Percentiles rank a stretch among this genome's conserved stretches.
Conservation (phyloP, 1,140 invertebrate genomes). For the Arctopsyche grandis region DNA sequence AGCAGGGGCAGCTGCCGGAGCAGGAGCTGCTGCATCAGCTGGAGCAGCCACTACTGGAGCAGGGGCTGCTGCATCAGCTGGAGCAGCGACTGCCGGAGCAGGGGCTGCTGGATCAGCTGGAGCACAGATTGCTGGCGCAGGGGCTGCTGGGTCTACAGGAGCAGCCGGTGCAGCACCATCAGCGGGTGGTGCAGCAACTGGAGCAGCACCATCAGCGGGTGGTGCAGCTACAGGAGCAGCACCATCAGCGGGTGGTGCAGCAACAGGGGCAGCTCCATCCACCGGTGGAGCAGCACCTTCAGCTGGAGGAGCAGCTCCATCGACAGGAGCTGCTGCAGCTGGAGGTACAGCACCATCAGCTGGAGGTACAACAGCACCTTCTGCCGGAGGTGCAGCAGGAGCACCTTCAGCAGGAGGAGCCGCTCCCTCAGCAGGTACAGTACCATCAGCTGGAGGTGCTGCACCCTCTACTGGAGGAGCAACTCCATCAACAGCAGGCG, state of each 20-base stretch:
- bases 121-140: slow-evolving; percentile 52
- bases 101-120: slow-evolving; percentile 47
- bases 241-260: slow-evolving; percentile 42
- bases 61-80: slow-evolving; percentile 43
- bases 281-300: slow-evolving; percentile 59
- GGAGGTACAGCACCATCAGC: slow-evolving; percentile 55
- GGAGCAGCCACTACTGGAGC: slow-evolving; percentile 53
- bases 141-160: slow-evolving; percentile 46
- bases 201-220: slow-evolving; percentile 41
- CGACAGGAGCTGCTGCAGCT: slow-evolving; percentile 58
- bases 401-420: slow-evolving; percentile 60
- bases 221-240: slow-evolving; percentile 42
- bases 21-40: slow-evolving; percentile 41
- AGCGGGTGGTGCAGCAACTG: slow-evolving; percentile 55
- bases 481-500: slow-evolving; percentile 55
- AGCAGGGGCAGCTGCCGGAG: slow-evolving; percentile 50
- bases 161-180: slow-evolving; percentile 53
- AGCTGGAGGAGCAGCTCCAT: slow-evolving; percentile 61
- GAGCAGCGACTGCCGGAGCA: slow-evolving; percentile 53
- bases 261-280: slow-evolving; percentile 58
- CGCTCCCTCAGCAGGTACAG: slow-evolving; percentile 61
- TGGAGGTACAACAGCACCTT: slow-evolving; percentile 58
- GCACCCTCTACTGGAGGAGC: slow-evolving; percentile 60
- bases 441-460: slow-evolving; percentile 57
- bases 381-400: slow-evolving; percentile 58